Evolutionary conservation across 2,888 invertebrate species (phyloP).

Genomic region (Drosophila mettleri): DNA sequence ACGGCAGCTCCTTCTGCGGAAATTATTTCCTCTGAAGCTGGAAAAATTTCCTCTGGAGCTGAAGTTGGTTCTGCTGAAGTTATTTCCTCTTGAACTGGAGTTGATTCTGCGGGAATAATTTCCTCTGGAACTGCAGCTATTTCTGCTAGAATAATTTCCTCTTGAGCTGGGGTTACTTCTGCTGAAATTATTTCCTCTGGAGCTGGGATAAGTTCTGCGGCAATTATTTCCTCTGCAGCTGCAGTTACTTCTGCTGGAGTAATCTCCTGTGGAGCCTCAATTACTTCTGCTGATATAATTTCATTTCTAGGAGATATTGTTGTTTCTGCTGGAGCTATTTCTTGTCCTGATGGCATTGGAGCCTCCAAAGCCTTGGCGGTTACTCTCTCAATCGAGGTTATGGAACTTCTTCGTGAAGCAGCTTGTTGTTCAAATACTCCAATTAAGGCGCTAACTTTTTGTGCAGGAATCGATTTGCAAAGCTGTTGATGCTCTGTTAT

Average conservation of each 20-base stretch:
- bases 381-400: not conserved
- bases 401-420: not conserved
- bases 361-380: not conserved
- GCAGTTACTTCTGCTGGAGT: not conserved
- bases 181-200: not conserved
- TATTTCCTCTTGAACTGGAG: not conserved
- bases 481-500: too few species aligned
- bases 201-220: not conserved
- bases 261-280: too few species aligned
- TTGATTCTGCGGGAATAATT: not conserved
- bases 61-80: not conserved
- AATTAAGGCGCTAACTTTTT: not conserved
- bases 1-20: not conserved
- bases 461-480: not conserved
- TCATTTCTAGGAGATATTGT: not conserved
- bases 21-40: not conserved
- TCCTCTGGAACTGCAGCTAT: not conserved
- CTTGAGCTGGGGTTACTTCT: not conserved
- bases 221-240: not conserved
- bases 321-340: not conserved
- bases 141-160: not conserved
- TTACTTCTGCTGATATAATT: not conserved
- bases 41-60: not conserved
- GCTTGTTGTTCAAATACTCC: not conserved
- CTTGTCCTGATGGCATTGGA: not conserved